Percentiles rank a stretch among this genome's conserved stretches.
phyloP scores from a whole-genome alignment of 2,113 vertebrate species.

The Oreochromis niloticus region DNA sequence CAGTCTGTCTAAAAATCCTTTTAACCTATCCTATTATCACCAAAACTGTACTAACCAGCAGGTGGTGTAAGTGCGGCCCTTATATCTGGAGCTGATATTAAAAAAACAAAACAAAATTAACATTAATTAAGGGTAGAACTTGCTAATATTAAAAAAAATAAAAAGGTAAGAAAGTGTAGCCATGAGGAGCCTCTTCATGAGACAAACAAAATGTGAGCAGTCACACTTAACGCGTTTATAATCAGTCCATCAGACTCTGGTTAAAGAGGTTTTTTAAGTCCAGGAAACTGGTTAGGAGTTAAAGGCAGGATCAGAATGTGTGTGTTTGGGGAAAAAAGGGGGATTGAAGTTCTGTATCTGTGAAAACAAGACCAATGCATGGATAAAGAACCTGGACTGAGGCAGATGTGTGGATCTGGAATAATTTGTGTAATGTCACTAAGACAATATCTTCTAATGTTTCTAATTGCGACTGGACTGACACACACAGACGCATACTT shows the following conservation, averaged over 20 bases:
- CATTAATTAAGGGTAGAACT: background rate
- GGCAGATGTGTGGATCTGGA: background rate
- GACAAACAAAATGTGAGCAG: background rate
- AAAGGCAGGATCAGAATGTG: background rate
- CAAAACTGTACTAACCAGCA: background rate
- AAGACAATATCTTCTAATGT: background rate
- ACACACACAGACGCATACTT: too few relatives aligned
- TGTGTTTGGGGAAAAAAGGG: accelerated
- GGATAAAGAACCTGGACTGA: background rate
- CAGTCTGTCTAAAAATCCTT: background rate
- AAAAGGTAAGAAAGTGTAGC: background rate
- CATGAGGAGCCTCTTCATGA: background rate
- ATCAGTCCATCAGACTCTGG: background rate
- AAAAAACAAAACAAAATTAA: background rate
- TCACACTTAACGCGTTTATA: background rate
- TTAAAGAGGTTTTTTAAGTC: background rate
- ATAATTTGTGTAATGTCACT: background rate
- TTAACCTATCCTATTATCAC: background rate
- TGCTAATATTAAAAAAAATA: background rate
- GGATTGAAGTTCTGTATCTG: background rate
- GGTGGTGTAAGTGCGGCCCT: background rate
- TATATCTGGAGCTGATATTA: background rate
- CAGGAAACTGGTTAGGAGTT: background rate
- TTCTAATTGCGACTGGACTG: too few relatives aligned
- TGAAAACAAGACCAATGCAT: background rate